Percentiles rank a stretch among this genome's conserved stretches.
These are phyloP conservation scores for Eupithecia centaureata DNA, from an alignment of 2,888 invertebrate genomes.

Conservation along the genomic window DNA sequence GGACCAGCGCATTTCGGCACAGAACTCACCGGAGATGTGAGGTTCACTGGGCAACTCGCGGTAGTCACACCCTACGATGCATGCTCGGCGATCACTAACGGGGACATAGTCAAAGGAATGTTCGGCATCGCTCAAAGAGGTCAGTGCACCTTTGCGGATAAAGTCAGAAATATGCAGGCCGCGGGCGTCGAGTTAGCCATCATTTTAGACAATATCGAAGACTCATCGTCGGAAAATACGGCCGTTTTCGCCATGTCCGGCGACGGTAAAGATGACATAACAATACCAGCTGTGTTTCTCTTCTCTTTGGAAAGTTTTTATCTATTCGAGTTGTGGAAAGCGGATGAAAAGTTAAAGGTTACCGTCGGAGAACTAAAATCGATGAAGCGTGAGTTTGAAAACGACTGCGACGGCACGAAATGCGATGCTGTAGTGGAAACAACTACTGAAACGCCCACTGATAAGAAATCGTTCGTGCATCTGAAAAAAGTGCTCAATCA, in stretches of 20 bases:
- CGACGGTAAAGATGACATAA: constrained; percentile 93
- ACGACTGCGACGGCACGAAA: constrained; percentile 55
- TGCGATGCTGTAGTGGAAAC: constrained; percentile 57
- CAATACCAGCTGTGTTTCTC: constrained; percentile 95
- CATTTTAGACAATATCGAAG: constrained; percentile 92
- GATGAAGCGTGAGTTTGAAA: constrained; percentile 60
- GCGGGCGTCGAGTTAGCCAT: constrained; percentile 94
- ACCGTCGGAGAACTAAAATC: constrained; percentile 79
- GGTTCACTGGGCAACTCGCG: constrained; percentile 86
- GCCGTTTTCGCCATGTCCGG: constrained; percentile 98
- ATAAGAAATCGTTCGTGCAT: constrained; percentile 69
- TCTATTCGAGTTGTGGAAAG: constrained; percentile 84
- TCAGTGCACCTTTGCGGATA: constrained; percentile 97
- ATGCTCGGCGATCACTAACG: constrained; percentile 84
- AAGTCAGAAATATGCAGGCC: constrained; percentile 92
- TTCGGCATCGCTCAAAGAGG: constrained; percentile 95
- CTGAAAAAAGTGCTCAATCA: constrained; percentile 76
- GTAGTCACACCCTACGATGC: constrained; percentile 89
- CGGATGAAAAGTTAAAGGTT: constrained; percentile 82
- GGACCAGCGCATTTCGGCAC: constrained; percentile 97
- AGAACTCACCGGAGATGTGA: constrained; percentile 86
- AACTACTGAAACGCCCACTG: constrained; percentile 42
- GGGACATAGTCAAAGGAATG: constrained; percentile 85
- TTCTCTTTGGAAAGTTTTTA: constrained; percentile 90
- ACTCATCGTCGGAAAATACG: constrained; percentile 88